Conservation (phyloP, 2,888 invertebrate species). For the Eupsilia transversa region DNA sequence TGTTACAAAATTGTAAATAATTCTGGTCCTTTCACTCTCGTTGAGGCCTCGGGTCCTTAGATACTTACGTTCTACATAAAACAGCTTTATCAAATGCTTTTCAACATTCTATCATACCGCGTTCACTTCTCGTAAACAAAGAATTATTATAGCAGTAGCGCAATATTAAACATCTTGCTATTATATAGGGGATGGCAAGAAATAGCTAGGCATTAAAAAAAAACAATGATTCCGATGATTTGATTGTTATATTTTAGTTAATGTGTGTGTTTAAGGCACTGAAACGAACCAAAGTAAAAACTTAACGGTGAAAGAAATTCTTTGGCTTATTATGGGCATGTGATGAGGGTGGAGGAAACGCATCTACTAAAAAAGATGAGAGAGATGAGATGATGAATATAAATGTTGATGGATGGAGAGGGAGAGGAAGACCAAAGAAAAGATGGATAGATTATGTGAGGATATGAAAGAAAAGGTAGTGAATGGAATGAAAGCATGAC, state of each 20-base stretch:
- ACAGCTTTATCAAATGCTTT: constrained; percentile 41
- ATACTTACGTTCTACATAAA: constrained; percentile 26
- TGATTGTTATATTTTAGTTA: neutral
- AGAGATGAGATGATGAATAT: neutral
- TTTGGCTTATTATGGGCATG: neutral
- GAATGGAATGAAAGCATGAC: neutral
- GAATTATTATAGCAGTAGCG: constrained; percentile 31
- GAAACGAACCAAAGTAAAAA: neutral
- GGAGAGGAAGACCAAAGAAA: neutral
- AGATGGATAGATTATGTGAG: neutral
- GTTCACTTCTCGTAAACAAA: constrained; percentile 46
- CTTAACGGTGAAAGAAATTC: neutral
- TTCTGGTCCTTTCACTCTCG: constrained; percentile 49
- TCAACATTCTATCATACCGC: constrained; percentile 24
- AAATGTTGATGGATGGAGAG: neutral
- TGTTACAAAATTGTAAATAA: constrained; percentile 14
- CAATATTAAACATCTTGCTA: constrained; percentile 11
- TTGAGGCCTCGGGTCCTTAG: constrained; percentile 26
- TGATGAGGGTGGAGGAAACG: neutral
- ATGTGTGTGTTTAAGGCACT: neutral
- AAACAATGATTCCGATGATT: neutral
- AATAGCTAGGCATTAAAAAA: too few relatives aligned
- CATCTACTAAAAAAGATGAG: neutral
- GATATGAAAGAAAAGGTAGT: neutral
- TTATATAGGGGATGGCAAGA: constrained; percentile 11